Percentiles rank a stretch among this genome's conserved stretches.
phyloP scores from a whole-genome alignment of 1,140 invertebrate genomes.

The Musca domestica region DNA sequence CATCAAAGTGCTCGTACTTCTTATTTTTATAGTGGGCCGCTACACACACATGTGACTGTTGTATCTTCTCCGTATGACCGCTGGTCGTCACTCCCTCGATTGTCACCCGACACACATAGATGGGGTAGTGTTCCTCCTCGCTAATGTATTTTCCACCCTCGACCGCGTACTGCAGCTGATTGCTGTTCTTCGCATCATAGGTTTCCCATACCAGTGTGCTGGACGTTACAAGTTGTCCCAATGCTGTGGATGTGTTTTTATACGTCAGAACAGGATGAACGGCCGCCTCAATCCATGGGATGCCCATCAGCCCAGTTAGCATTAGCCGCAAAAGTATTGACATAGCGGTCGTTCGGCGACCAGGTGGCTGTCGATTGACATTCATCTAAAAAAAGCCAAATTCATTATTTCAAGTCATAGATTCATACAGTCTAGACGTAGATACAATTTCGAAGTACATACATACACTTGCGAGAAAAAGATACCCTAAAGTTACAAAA shows the following conservation, averaged over 20 bases:
- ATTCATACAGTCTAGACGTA: no score
- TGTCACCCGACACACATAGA: constrained; percentile 71
- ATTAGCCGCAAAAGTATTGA: neutral
- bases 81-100: constrained; percentile 70
- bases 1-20: constrained; percentile 67
- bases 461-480: no score
- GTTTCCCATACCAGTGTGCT: constrained; percentile 60
- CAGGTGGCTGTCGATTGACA: neutral
- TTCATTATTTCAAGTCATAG: no score
- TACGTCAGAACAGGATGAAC: constrained; percentile 42
- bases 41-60: constrained; percentile 61
- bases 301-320: neutral
- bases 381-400: neutral
- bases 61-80: constrained; percentile 62
- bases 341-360: no score
- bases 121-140: constrained; percentile 55
- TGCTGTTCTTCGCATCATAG: constrained; percentile 54
- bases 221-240: constrained; percentile 58
- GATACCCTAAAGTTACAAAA: no score
- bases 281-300: constrained; percentile 4
- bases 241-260: constrained; percentile 39
- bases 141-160: constrained; percentile 58
- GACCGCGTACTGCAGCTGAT: constrained; percentile 56
- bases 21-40: constrained; percentile 59
- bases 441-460: no score